Conservation (phyloP, 2,797 vertebrate species). For the Darevskia mixta region DNA sequence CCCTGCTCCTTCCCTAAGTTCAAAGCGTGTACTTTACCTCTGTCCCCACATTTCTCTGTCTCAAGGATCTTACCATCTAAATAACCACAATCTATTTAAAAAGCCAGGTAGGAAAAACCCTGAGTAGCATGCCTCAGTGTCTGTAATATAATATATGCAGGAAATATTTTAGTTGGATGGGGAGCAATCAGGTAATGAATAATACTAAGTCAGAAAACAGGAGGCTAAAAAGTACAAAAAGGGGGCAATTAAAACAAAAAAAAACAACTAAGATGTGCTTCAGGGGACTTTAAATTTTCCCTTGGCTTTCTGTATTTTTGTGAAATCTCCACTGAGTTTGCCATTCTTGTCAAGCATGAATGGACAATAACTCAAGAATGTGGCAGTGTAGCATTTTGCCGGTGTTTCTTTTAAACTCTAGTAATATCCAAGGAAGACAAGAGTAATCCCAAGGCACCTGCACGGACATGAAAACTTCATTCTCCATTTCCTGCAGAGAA, state of each 20-base stretch:
- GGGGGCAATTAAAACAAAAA: not conserved
- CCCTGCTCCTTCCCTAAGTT: not conserved
- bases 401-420: not conserved
- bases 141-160: not conserved
- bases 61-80: not conserved
- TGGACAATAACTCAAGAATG: not conserved
- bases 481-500: constrained; percentile 14
- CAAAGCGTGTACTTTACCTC: not conserved
- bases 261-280: not conserved
- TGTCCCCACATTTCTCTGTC: not conserved
- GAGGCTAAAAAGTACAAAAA: not conserved
- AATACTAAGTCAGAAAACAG: not conserved
- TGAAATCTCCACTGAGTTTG: not conserved
- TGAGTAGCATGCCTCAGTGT: not conserved
- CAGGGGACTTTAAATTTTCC: not conserved
- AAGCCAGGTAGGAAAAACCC: not conserved
- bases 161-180: not conserved
- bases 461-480: constrained; percentile 10
- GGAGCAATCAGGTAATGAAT: not conserved
- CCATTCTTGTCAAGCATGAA: not conserved
- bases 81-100: not conserved
- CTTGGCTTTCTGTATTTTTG: not conserved
- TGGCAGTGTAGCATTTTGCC: constrained; percentile 5
- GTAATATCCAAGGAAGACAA: not conserved
- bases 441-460: not conserved